Base-by-base conservation (phyloP, 1,140 invertebrate genomes). In the Pogonognathellus flavescens region DNA sequence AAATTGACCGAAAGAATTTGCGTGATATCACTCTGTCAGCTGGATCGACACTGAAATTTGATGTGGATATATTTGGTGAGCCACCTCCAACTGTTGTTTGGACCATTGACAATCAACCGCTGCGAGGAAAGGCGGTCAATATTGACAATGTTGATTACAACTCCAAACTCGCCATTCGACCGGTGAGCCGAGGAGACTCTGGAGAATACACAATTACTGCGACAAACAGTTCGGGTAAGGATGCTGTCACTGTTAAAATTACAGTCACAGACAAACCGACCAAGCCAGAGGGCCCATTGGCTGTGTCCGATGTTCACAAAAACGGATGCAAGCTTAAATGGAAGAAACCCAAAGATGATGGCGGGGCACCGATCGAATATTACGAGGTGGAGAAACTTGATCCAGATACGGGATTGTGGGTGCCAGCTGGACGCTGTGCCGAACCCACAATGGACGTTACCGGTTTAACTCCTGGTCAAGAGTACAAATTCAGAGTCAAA, bases 301-400 rank as follows among this genome's bases (percentile, higher is more conserved):
- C 96, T 91, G 93, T 97, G 31, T 94, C 94, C 9, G 96, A 98
- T 91, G 93, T 98, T 2, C 95, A 97, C 90, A 97, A 97, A 90
- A 95, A 97, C 89, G 97, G 97, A 14, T 97, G 96, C 88, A 96
- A 96, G 89, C 92, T 99, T 13, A 97, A 97, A 90, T 99, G 97
- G 97, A 98, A 97, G 91, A 92, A 96, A 72, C 97, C 97, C 10
- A 93, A 94, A 89, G 93, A 94, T 89, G 93, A 94, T 89, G 93
- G 93, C 83, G 94, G 90, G 86, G 91, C 89, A 52, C 95, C 94
- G 66, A 96, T 98, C 90, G 96, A 97, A 89, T 97, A 97, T 89
- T 99, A 98, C 91, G 94, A 98, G 90, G 94, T 98, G 25, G 97
- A 99, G 89, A 99, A 98, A 91, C 93, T 97, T 92, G 97, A 99